Evolutionary conservation across 2,113 vertebrate species (phyloP).

Genomic region (Talpa occidentalis): DNA sequence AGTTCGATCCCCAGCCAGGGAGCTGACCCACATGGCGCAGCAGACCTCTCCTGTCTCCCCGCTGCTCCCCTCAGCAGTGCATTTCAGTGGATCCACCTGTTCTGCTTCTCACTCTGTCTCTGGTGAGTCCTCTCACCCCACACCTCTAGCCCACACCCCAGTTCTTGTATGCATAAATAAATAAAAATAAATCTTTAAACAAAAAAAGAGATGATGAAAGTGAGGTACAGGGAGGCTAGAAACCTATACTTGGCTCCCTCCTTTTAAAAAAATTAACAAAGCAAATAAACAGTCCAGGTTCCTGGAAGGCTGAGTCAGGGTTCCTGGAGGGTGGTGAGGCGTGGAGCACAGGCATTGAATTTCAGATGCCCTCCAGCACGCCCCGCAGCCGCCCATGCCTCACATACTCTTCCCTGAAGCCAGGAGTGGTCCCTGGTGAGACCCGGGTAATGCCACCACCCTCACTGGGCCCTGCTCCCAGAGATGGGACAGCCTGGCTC

Average conservation of each 20-base stretch:
- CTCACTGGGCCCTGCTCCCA: neutral
- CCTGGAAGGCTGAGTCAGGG: conserved; percentile 71
- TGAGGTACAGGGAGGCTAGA: conserved; percentile 58
- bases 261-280: conserved; percentile 2
- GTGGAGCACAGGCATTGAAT: neutral
- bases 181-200: too few relatives aligned
- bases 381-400: neutral
- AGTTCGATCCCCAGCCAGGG: too few relatives aligned
- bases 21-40: too few relatives aligned
- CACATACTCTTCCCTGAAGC: neutral
- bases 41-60: too few relatives aligned
- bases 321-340: neutral
- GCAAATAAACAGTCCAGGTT: conserved; percentile 28
- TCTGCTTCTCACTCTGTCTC: too few relatives aligned
- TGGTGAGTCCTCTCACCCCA: too few relatives aligned
- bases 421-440: too few relatives aligned
- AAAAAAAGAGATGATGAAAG: conserved; percentile 27
- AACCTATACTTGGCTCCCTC: conserved; percentile 45
- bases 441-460: too few relatives aligned
- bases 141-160: too few relatives aligned
- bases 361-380: neutral
- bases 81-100: too few relatives aligned
- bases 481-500: neutral
- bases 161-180: too few relatives aligned
- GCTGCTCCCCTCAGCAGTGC: too few relatives aligned